Evolutionary conservation across 2,113 vertebrate genomes (phyloP).

Genomic region (Calypte anna): DNA sequence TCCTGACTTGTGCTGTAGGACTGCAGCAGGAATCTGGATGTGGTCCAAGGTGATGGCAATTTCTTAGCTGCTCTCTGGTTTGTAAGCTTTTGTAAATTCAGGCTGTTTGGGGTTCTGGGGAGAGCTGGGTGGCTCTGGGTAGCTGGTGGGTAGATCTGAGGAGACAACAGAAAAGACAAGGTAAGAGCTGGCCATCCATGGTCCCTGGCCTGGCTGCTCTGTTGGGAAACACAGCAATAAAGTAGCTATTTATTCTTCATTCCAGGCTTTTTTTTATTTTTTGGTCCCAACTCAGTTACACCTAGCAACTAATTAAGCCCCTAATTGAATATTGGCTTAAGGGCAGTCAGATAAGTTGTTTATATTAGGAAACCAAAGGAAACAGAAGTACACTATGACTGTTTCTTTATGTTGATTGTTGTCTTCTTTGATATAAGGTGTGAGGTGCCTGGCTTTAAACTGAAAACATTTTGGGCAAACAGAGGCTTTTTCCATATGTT

Average conservation of each 20-base stretch:
- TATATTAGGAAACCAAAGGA: not conserved
- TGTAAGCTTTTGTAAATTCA: not conserved
- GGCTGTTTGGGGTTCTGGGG: not conserved
- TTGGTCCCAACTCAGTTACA: not conserved
- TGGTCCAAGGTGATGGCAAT: not conserved
- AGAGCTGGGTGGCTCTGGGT: not conserved
- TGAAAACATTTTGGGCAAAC: not conserved
- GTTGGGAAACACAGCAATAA: not conserved
- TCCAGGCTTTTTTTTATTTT: no score
- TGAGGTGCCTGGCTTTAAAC: not conserved
- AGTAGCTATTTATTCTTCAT: not conserved
- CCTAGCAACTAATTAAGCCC: conserved; percentile 5
- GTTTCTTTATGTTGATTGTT: not conserved
- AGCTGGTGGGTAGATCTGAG: not conserved
- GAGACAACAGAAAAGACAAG: not conserved
- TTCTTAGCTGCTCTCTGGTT: not conserved
- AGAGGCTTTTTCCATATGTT: not conserved
- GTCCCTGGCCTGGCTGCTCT: not conserved
- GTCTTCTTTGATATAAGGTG: not conserved
- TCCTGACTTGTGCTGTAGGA: rapidly evolving
- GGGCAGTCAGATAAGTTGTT: not conserved
- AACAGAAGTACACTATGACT: not conserved
- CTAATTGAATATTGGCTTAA: conserved; percentile 27
- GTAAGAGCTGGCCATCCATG: not conserved
- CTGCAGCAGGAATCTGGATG: not conserved